These are phyloP conservation scores for Hypselothyrea guttata DNA, from an alignment of 2,888 invertebrate species.

Conservation along the genomic window DNA sequence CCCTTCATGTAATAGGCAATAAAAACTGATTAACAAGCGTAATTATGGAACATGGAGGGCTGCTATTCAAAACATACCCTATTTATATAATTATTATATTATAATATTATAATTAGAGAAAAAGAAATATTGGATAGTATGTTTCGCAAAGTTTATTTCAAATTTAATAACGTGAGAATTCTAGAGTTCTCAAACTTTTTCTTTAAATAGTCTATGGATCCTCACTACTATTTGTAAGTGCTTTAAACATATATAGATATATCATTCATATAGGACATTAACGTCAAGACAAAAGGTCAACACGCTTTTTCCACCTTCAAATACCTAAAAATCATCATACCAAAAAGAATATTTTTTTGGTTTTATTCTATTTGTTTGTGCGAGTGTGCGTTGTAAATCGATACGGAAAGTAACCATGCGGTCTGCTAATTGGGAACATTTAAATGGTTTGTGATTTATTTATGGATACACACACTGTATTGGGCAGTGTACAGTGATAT, in stretches of 20 bases:
- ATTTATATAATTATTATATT: too few species aligned
- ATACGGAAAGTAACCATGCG: constrained; percentile 37
- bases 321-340: constrained; percentile 19
- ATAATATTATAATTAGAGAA: too few species aligned
- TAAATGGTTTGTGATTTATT: constrained; percentile 52
- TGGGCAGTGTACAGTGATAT: constrained; percentile 28
- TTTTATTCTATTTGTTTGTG: constrained; percentile 5
- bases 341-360: constrained; percentile 13
- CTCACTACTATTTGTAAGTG: not conserved
- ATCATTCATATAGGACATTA: not conserved
- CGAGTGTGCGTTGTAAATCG: constrained; percentile 34
- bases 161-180: too few species aligned
- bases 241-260: not conserved
- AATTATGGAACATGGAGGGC: too few species aligned
- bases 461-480: constrained; percentile 32
- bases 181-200: too few species aligned
- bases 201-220: too few species aligned
- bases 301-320: constrained; percentile 23
- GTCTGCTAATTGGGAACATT: constrained; percentile 37
- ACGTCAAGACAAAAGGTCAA: constrained; percentile 16
- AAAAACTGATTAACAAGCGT: too few species aligned
- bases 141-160: too few species aligned
- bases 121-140: too few species aligned
- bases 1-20: too few species aligned
- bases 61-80: too few species aligned